phyloP scores from a whole-genome alignment of 2,113 vertebrate genomes.

The Ptyas mucosa region DNA sequence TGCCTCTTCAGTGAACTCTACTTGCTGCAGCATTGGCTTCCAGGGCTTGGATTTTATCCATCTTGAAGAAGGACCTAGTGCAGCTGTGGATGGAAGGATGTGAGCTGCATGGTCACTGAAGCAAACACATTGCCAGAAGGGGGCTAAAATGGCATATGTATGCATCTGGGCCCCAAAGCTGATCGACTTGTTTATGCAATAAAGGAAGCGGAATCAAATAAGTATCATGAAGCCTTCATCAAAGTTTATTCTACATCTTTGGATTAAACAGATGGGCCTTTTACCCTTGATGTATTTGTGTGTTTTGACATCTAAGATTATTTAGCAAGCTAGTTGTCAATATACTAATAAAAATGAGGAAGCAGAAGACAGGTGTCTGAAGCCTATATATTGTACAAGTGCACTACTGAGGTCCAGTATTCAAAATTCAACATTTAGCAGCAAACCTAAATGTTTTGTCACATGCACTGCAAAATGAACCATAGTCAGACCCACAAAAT shows the following conservation, averaged over 20 bases:
- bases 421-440: background rate
- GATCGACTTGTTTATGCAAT: background rate
- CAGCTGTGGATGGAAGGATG: constrained; percentile 26
- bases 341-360: background rate
- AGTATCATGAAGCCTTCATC: background rate
- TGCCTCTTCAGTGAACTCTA: constrained; percentile 19
- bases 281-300: background rate
- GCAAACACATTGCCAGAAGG: constrained; percentile 32
- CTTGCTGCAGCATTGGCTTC: constrained; percentile 13
- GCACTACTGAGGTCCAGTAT: background rate
- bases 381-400: background rate
- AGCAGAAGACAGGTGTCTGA: background rate
- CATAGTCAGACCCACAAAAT: background rate
- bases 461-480: background rate
- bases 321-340: background rate
- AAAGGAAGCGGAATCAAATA: background rate
- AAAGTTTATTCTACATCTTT: background rate
- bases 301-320: background rate
- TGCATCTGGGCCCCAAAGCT: constrained; percentile 6
- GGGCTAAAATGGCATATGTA: constrained; percentile 5
- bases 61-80: constrained; percentile 23
- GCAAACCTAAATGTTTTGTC: background rate
- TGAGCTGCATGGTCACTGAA: constrained; percentile 20
- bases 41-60: constrained; percentile 6
- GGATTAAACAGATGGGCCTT: background rate